Percentiles rank a stretch among this genome's conserved stretches.
phyloP scores from a whole-genome alignment of 2,113 vertebrate species.

The Hepsetus odoe region DNA sequence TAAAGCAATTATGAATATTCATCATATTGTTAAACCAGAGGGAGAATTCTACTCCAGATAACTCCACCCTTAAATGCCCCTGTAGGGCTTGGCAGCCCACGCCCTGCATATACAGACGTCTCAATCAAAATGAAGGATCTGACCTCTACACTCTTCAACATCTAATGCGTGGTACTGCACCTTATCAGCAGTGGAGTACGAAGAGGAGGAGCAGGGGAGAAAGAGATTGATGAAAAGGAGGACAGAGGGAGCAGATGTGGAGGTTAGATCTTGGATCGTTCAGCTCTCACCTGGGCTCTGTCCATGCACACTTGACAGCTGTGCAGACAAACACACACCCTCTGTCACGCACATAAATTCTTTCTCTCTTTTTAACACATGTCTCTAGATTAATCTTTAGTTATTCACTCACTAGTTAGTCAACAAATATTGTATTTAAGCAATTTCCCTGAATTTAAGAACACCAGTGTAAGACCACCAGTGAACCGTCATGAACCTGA shows the following conservation, averaged over 20 bases:
- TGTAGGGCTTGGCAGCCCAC: not conserved
- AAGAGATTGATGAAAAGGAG: slow-evolving; percentile 7
- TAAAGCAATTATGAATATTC: not conserved
- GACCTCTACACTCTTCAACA: not conserved
- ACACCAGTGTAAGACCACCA: too few relatives aligned
- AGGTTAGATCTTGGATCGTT: slow-evolving; percentile 33
- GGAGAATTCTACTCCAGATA: not conserved
- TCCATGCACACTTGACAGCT: slow-evolving; percentile 15
- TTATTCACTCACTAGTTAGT: not conserved
- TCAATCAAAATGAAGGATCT: not conserved
- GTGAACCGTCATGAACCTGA: too few relatives aligned
- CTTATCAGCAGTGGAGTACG: too few relatives aligned
- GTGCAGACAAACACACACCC: slow-evolving; percentile 17
- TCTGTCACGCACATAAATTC: not conserved
- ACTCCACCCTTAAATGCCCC: not conserved
- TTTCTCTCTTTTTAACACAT: not conserved
- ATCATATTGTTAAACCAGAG: not conserved
- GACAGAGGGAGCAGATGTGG: slow-evolving; percentile 31
- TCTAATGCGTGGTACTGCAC: not conserved
- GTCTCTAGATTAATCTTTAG: not conserved
- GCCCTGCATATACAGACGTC: not conserved
- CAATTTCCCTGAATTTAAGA: too few relatives aligned
- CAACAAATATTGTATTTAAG: not conserved
- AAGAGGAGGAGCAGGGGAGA: not conserved
- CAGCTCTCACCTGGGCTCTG: slow-evolving; percentile 41